Percentiles rank a stretch among this genome's conserved stretches.
Evolutionary conservation across 2,113 vertebrate species (phyloP).

Genomic region (Lampris megalopsis): DNA sequence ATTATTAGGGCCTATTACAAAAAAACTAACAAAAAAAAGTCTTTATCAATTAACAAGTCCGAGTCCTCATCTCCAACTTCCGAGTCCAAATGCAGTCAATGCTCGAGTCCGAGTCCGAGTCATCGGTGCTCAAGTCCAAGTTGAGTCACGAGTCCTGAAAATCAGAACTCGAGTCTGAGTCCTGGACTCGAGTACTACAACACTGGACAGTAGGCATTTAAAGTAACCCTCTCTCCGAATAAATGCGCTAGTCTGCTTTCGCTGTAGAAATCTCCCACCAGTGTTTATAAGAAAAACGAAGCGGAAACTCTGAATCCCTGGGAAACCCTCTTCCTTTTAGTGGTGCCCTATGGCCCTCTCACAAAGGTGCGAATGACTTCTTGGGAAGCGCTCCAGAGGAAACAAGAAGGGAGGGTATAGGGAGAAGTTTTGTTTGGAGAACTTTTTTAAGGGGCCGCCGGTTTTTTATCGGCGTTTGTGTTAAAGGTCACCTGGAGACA

Average conservation of each 20-base stretch:
- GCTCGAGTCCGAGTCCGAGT: too few relatives aligned
- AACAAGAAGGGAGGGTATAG: constrained; percentile 8
- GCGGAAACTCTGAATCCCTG: constrained; percentile 51
- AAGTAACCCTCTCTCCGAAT: constrained; percentile 61
- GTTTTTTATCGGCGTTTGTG: constrained; percentile 5
- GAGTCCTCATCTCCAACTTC: too few relatives aligned
- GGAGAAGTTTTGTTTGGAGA: constrained; percentile 7
- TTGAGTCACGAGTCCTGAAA: too few relatives aligned
- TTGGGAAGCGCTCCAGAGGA: constrained; percentile 32
- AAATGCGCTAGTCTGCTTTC: constrained; percentile 68
- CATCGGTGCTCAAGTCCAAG: too few relatives aligned
- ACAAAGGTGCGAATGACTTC: constrained; percentile 43
- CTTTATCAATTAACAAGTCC: too few relatives aligned
- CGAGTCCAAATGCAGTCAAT: too few relatives aligned
- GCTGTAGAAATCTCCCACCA: constrained; percentile 66
- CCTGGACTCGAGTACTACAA: constrained; percentile 20
- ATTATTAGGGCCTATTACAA: too few relatives aligned
- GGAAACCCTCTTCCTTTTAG: constrained; percentile 44
- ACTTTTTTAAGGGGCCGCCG: neutral
- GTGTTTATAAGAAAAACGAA: constrained; percentile 72
- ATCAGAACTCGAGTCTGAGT: too few relatives aligned
- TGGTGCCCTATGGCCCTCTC: constrained; percentile 38
- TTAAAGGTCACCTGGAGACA: constrained; percentile 24
- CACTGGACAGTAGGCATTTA: constrained; percentile 41
- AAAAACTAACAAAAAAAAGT: too few relatives aligned